phyloP scores from a whole-genome alignment of 2,888 invertebrate genomes.

The Amphipyra berbera region DNA sequence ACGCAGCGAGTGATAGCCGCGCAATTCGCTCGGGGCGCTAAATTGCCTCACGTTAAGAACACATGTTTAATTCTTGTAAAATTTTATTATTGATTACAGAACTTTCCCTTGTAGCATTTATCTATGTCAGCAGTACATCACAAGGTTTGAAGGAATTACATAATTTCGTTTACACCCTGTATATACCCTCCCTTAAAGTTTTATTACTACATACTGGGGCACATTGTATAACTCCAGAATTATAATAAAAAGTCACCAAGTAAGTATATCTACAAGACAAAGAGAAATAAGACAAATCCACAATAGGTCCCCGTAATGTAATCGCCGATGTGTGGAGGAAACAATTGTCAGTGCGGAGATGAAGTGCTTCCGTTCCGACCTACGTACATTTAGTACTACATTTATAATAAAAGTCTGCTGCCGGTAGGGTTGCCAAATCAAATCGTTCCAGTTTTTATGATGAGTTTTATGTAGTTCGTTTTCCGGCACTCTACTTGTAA shows the following conservation, averaged over 20 bases:
- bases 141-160: no score
- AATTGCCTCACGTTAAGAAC: no score
- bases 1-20: no score
- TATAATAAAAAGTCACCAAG: background rate
- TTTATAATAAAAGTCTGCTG: slow-evolving; percentile 26
- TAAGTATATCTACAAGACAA: background rate
- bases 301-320: slow-evolving; percentile 39
- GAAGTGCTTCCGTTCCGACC: slow-evolving; percentile 63
- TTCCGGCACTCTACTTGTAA: background rate
- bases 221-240: no score
- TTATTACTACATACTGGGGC: no score
- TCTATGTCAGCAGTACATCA: no score
- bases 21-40: no score
- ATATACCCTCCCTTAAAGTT: no score
- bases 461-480: background rate
- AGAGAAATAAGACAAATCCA: slow-evolving; percentile 21
- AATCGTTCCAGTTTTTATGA: background rate
- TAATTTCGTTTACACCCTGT: no score
- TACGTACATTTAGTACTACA: slow-evolving; percentile 29
- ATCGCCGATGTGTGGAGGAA: slow-evolving; percentile 58
- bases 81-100: no score
- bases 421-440: slow-evolving; percentile 28
- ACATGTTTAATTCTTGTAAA: no score
- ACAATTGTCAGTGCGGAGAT: slow-evolving; percentile 68
- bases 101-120: no score